Evolutionary conservation across 2,797 vertebrate species (phyloP), one percentile per base, ranked within the genome.

Genomic region (Danio kyathit): DNA sequence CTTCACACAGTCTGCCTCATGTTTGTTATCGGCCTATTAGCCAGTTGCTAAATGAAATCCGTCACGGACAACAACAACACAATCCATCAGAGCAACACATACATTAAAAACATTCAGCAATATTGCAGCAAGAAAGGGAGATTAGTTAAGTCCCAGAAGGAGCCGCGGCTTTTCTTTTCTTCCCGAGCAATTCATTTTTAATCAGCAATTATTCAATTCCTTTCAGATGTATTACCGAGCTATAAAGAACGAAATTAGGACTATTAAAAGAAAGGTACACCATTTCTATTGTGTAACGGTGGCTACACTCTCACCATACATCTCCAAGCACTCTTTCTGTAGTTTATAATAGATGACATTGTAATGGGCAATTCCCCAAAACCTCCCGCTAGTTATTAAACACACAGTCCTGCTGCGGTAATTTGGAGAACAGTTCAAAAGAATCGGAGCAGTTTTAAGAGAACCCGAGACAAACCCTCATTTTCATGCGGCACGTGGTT

Each of bases 81-180:
- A 82, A 91, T 92, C 90, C 90, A 90, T 93, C 92, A 92, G 67
- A 85, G 29, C 90, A 91, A 87, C 90, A 82, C 6, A 72, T 88
- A 83, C 14, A 63, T 72, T n/a, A 44, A 19, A 61, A 63, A 64
- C 7, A 54, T 48, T 65, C 16, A 10, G 17, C 40, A 13, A 74
- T 40, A 57, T 19, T 80, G 49, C 51, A 49, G 19, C 51, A 74
- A 48, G 79, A 64, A 80, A 48, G 43, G n/a, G 66, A 73, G 49
- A 80, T 73, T 64, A 49, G 79, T 69, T 52, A 57, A 73, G 21
- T 80, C 70, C 40, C 60, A 56, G 48, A 54, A 57, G 60, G 54
- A 80, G 44, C 19, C 0, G 12, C 0, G 2, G 17, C 43, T 29
- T 48, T 80, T 74, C 70, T 66, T 79, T 79, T 46, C 38, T 63